Evolutionary conservation across 2,797 vertebrate genomes (phyloP), one percentile per base, ranked within the genome.

Genomic region (Antennarius maculatus): DNA sequence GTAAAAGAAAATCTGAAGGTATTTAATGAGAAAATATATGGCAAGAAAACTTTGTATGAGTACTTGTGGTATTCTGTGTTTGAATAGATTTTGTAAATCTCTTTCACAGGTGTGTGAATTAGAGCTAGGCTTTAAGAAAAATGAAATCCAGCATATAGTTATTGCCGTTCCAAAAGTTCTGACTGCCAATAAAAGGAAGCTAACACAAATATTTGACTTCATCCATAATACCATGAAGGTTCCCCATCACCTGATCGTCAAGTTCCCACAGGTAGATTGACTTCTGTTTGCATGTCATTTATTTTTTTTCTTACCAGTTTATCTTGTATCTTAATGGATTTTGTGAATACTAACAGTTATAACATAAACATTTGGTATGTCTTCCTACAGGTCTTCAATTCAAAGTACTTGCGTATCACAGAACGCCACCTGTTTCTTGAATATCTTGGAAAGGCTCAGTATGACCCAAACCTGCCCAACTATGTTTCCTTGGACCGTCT

Each of bases 1-100:
- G 86, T 98, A 52, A 97, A 97, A 85, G 96, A 99, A 93, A 99
- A 95, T 85, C 87, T 98, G 41, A 95, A 95, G 95, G 98, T 99
- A 88, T 60, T n/a, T 12, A 48, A 64, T 18, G 1, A 59, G 11
- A 39, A 54, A 48, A 41, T 0, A 55, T 13, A 23, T 61, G 2
- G 47, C 14, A 3, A 17, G 0, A 17, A 69, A 29, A 7, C 7
- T 5, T 13, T 34, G 13, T 51, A 54, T 48, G 6, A 62, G 13
- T 54, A 34, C 29, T 14, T 1, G 14, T 67, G 2, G 50, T 6
- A 6, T 58, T 3, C 0, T 53, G 1, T 71, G 13, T 51, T 59
- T 28, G 14, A 55, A 46, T 29, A 1, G 0, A 0, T 66, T 70
- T 66, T 62, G 2, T 54, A 16, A 48, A 51, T 66, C 34, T 81